Percentiles rank a stretch among this genome's conserved stretches.
Evolutionary conservation across 2,113 vertebrate species (phyloP).

Genomic region (Nanorana parkeri): DNA sequence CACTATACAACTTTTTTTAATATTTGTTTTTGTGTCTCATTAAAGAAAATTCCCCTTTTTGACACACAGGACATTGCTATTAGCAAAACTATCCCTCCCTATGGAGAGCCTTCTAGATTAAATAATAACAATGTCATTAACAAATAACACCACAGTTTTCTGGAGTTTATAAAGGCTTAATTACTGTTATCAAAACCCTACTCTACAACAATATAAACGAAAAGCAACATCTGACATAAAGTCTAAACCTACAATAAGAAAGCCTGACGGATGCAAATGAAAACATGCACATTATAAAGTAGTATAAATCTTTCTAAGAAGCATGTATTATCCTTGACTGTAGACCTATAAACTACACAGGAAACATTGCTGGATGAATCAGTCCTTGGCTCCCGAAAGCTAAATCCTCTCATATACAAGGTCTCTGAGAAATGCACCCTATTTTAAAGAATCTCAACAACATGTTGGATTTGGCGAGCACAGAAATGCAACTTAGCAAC

Average conservation of each 20-base stretch:
- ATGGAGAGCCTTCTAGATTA: too few species aligned
- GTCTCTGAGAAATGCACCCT: not conserved
- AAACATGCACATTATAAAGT: not conserved
- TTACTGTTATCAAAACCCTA: too few species aligned
- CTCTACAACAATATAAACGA: not conserved
- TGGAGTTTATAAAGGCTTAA: too few species aligned
- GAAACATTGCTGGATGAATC: conserved; percentile 15
- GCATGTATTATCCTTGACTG: not conserved
- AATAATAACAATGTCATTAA: too few species aligned
- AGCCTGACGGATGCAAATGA: not conserved
- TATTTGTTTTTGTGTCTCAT: too few species aligned
- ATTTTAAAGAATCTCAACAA: not conserved
- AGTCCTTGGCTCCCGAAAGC: conserved; percentile 16
- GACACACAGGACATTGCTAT: too few species aligned
- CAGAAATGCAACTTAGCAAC: conserved; percentile 18
- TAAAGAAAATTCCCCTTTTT: too few species aligned
- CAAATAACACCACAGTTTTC: too few species aligned
- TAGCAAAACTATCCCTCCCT: too few species aligned
- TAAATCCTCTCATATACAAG: not conserved
- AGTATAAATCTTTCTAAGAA: not conserved
- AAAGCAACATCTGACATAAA: not conserved
- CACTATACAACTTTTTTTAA: too few species aligned
- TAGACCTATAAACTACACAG: not conserved
- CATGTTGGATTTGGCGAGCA: not conserved
- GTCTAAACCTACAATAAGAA: not conserved